Base-by-base conservation (phyloP, 2,797 vertebrate genomes). In the Scolopax bukidnonensis region DNA sequence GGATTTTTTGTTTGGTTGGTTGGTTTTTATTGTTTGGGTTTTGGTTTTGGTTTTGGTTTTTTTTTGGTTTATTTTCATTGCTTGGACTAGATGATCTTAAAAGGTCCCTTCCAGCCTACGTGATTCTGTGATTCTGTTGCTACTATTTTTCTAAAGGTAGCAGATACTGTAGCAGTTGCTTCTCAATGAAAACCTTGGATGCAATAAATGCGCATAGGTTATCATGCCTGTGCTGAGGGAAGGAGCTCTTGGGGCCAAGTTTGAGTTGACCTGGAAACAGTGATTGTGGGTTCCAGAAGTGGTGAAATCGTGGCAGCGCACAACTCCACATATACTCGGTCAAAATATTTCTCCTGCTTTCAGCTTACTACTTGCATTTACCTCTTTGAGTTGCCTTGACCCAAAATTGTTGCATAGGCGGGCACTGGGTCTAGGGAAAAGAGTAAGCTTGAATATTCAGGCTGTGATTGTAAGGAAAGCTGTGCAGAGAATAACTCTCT, bases 381-480 rank as follows among this genome's bases (percentile, higher is more conserved):
- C 36, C 53, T 70, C 36, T 54, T 48, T 12, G 68, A 63, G 76
- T 74, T 75, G 51, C 78, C 71, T 91, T 77, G 65, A 71, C 76
- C 82, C 45, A 30, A 45, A 67, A 65, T 3, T 12, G 2, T 40
- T 23, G 18, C 0, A 0, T 7, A 30, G 67, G 20, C 8, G 30
- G 73, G 16, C 3, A 0, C 2, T 27, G 76, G 87, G 71, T 11
- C 77, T 87, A 81, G 76, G 75, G 56, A n/a, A 33, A 83, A 82
- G 81, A 69, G 33, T 11, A 25, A 59, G 61, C 65, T n/a, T 89
- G 88, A 93, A 94, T 96, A 96, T 93, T 94, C 82, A 85, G 51
- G 38, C 47, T 89, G 74, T 0, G 0, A 51, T 47, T 79, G 12
- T 2, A 32, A 61, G 63, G 74, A 41, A 69, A 78, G 74, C 69